Conservation (phyloP, 2,888 invertebrate genomes). For the Harmothoe impar region DNA sequence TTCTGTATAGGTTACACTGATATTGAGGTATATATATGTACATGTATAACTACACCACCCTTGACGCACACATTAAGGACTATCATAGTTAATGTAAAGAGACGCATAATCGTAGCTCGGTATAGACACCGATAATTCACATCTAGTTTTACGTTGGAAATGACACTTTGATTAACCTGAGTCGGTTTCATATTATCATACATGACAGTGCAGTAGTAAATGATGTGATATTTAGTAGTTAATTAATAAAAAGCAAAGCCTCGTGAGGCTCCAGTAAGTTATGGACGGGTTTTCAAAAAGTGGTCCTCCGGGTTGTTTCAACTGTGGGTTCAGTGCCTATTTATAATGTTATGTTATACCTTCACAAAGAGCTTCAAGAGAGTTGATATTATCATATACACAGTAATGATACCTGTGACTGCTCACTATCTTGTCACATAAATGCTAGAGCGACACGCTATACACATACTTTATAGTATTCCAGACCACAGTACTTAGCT, state of each 20-base stretch:
- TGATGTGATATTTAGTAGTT: background rate
- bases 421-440: background rate
- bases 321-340: slow-evolving; percentile 18
- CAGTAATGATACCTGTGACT: background rate
- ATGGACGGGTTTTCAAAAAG: slow-evolving; percentile 42
- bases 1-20: too few relatives aligned
- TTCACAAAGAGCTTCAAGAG: too few relatives aligned
- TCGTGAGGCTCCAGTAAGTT: background rate
- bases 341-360: background rate
- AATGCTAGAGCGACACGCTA: slow-evolving; percentile 6
- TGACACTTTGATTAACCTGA: background rate
- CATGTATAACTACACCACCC: background rate
- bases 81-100: slow-evolving; percentile 9
- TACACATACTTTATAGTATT: background rate
- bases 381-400: background rate
- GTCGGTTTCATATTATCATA: background rate
- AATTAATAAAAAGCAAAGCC: background rate
- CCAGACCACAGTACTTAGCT: background rate
- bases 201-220: background rate
- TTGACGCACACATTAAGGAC: slow-evolving; percentile 16
- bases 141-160: background rate
- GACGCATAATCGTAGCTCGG: background rate
- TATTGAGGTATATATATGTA: slow-evolving; percentile 46
- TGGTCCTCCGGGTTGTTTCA: slow-evolving; percentile 21
- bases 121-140: background rate